Percentiles rank a stretch among this genome's conserved stretches.
These are phyloP conservation scores for Gopherus evgoodei DNA, from an alignment of 2,113 vertebrate genomes.

Conservation along the genomic window DNA sequence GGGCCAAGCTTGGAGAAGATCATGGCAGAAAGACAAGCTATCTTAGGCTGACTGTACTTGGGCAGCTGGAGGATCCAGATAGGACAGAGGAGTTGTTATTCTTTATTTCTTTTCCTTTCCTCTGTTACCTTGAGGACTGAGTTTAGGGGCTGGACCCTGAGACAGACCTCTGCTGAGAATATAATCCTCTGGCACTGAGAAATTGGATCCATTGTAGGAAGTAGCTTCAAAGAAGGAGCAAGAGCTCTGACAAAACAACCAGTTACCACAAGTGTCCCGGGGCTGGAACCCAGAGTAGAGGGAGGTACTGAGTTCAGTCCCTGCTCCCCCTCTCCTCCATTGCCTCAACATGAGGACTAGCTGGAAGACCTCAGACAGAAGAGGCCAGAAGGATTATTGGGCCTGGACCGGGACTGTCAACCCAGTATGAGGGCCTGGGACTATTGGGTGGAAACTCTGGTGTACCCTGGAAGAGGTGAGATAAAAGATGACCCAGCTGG, in stretches of 20 bases:
- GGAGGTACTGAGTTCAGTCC: background rate
- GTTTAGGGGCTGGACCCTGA: background rate
- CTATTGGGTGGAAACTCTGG: background rate
- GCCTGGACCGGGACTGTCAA: background rate
- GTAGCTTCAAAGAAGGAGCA: background rate
- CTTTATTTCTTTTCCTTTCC: background rate
- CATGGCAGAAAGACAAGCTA: background rate
- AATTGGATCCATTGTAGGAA: background rate
- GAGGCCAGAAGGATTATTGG: background rate
- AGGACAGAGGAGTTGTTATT: background rate
- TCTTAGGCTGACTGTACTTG: background rate
- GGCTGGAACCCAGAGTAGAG: background rate
- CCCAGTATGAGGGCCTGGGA: background rate
- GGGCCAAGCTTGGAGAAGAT: background rate
- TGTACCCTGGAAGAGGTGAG: background rate
- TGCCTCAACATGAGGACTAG: background rate
- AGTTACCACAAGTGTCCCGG: background rate
- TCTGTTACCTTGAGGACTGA: background rate
- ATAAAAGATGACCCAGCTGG: background rate
- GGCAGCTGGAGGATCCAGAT: background rate
- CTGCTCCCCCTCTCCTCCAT: background rate
- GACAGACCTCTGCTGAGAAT: background rate
- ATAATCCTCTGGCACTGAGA: background rate
- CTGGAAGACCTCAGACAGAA: background rate
- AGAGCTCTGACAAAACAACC: background rate